Evolutionary conservation across 2,888 invertebrate species (phyloP).

Genomic region (Lepidonotus clava): DNA sequence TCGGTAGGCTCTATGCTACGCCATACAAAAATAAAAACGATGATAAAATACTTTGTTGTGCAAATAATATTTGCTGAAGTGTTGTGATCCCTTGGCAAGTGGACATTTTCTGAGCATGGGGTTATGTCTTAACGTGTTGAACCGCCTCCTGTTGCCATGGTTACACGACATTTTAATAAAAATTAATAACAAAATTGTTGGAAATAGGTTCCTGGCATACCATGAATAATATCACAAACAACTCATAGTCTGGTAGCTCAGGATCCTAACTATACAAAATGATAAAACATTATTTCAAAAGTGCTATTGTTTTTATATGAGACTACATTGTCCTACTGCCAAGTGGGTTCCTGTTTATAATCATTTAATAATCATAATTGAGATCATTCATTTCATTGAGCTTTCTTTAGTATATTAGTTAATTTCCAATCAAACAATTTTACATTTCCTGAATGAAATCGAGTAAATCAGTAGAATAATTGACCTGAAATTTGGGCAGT

Average conservation of each 20-base stretch:
- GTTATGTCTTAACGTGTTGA: neutral
- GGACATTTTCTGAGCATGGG: neutral
- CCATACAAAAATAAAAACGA: conserved; percentile 41
- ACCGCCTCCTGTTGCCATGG: neutral
- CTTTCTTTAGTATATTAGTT: too few relatives aligned
- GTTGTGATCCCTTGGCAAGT: neutral
- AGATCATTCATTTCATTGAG: conserved; percentile 39
- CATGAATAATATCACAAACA: conserved; percentile 29
- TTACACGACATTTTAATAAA: neutral
- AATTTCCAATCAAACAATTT: too few relatives aligned
- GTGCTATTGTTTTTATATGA: neutral
- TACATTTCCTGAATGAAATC: too few relatives aligned
- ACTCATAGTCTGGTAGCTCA: neutral
- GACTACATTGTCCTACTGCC: neutral
- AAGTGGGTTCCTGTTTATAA: neutral
- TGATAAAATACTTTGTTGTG: conserved; percentile 31
- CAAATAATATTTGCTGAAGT: conserved; percentile 1
- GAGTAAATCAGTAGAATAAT: too few relatives aligned
- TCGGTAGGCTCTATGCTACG: neutral
- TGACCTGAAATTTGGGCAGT: too few relatives aligned
- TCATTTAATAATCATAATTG: neutral
- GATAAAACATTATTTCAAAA: neutral
- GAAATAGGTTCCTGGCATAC: neutral
- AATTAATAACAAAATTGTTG: neutral
- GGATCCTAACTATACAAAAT: neutral